Base-by-base conservation (phyloP, 2,888 invertebrate species). In the Drosophila maculinotata region DNA sequence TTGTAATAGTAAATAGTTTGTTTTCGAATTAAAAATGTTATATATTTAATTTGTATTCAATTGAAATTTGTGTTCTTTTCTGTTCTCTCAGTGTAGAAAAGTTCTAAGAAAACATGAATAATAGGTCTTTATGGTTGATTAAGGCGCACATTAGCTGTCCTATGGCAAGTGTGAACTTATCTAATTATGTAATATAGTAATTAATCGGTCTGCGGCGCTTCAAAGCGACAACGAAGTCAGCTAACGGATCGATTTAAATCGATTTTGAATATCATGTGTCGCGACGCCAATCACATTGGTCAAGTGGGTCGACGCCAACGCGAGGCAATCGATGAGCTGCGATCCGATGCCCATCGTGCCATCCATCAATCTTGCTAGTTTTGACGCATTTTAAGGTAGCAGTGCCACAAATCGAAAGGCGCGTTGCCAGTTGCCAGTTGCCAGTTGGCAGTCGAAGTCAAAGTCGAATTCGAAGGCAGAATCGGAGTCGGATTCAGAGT, bases 331-430 rank as follows among this genome's bases (percentile, higher is more conserved):
- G 51, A 52, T 28, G 69, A 58, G 35, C 51, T 48, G 49, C 44
- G 69, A 72, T 78, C 68, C 44, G 23, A 15, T 42, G 51, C 41
- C 60, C 49, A 41, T 49, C 57, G 49, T 47, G 68, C 75, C 69
- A 82, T 85, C 75, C 69, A 82, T 85, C 86, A 69, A 82, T 83
- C 83, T 85, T 85, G 59, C 56, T 58, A 67, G 69, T 66, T 79
- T 79, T 79, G 80, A 79, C 77, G 77, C 85, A 64, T 79, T 67
- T 59, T 62, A 36, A 53, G 60, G 51, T 52, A 65, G 67, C 67
- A 54, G 58, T n/a, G n/a, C n/a, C 58, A 49, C 35, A 62, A 58
- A 41, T 26, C 28, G 15, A 54, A 54, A 54, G 58, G 39, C 65
- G 45, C 64, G 76, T 48, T 59, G 68, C 72, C 42, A 47, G 26